Percentiles rank a stretch among this genome's conserved stretches.
Evolutionary conservation across 1,140 invertebrate genomes (phyloP).

Genomic region (Bombus vancouverensis): DNA sequence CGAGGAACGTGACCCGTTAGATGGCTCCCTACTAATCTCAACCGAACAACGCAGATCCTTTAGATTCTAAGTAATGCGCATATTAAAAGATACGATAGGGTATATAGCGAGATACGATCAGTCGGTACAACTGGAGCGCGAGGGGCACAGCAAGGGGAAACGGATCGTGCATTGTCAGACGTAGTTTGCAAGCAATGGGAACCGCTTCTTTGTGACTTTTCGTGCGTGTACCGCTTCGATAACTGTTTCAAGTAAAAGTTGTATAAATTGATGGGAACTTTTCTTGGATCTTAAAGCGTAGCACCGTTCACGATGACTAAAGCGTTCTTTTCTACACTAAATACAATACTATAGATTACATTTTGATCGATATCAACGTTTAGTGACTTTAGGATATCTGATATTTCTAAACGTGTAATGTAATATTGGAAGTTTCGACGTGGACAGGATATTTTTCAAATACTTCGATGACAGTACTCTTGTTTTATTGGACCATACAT

Average conservation of each 20-base stretch:
- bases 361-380: not conserved
- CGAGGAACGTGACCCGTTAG: slow-evolving; percentile 5
- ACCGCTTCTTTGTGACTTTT: not conserved
- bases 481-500: not conserved
- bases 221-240: not conserved
- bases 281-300: not conserved
- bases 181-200: not conserved
- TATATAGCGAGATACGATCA: not conserved
- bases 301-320: too few species aligned
- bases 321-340: too few species aligned
- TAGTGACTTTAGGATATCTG: not conserved
- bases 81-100: slow-evolving; percentile 9
- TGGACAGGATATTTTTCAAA: not conserved
- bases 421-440: not conserved
- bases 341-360: not conserved
- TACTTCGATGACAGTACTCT: not conserved
- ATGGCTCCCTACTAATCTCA: not conserved
- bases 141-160: not conserved
- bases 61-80: slow-evolving; percentile 1
- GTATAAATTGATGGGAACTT: not conserved
- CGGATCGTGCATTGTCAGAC: slow-evolving; percentile 17
- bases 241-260: not conserved
- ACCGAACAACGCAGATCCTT: not conserved
- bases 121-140: not conserved
- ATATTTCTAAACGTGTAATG: not conserved